These are phyloP conservation scores for Neelides sp. DNA, from an alignment of 1,140 invertebrate genomes.

Conservation along the genomic window DNA sequence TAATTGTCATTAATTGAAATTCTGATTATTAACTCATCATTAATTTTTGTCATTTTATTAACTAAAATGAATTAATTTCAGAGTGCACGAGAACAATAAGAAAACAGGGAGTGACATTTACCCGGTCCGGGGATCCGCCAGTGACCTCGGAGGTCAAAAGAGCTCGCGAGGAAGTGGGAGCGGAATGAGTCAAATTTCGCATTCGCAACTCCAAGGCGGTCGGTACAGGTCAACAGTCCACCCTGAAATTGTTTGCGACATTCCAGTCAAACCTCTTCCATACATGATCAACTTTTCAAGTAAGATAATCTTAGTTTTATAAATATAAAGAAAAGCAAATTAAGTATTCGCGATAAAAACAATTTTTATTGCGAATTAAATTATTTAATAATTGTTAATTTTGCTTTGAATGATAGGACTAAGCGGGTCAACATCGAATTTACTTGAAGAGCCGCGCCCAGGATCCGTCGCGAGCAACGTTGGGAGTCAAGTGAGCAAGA, in stretches of 20 bases:
- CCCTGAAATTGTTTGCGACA: conserved; percentile 42
- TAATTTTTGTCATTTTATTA: too few relatives aligned
- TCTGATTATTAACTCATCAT: too few relatives aligned
- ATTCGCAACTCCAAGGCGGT: conserved; percentile 32
- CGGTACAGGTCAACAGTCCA: conserved; percentile 38
- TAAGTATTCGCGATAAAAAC: conserved; percentile 2
- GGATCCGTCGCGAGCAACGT: conserved; percentile 16
- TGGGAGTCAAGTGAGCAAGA: conserved; percentile 24
- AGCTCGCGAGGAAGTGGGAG: too few relatives aligned
- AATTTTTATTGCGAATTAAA: background rate
- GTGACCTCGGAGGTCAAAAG: too few relatives aligned
- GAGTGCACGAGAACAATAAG: too few relatives aligned
- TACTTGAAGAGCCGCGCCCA: conserved; percentile 23
- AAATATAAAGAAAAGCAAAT: conserved; percentile 1
- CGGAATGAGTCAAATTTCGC: too few relatives aligned
- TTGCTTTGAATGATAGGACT: conserved; percentile 22
- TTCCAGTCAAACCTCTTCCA: conserved; percentile 34
- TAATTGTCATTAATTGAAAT: too few relatives aligned
- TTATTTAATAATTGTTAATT: background rate
- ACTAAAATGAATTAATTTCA: too few relatives aligned
- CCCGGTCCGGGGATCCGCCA: too few relatives aligned
- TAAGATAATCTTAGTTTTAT: conserved; percentile 7
- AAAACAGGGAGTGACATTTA: too few relatives aligned
- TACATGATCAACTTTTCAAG: conserved; percentile 29
- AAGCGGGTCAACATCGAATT: conserved; percentile 23